These are phyloP conservation scores for Rhynchonycteris naso DNA, from an alignment of 2,797 vertebrate genomes.

Conservation along the genomic window DNA sequence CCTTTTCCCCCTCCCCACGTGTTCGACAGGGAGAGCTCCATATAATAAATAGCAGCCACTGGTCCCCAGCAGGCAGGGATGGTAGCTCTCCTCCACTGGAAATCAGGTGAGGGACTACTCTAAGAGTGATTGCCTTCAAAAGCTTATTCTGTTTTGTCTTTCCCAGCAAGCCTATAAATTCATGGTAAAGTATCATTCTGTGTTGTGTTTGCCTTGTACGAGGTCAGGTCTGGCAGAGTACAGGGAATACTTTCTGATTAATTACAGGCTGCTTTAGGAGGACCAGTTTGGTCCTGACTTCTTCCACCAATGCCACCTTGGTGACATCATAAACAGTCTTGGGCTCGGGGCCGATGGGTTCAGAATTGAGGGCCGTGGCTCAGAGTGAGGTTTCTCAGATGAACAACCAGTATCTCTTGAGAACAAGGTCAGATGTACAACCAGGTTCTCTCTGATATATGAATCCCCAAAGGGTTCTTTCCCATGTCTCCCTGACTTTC, in stretches of 20 bases:
- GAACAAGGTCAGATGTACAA: background rate
- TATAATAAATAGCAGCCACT: background rate
- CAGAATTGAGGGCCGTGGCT: background rate
- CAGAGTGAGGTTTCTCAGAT: background rate
- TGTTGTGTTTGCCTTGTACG: no score
- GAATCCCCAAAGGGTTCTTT: background rate
- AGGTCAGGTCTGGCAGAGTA: background rate
- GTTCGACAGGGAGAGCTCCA: background rate
- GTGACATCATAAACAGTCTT: background rate
- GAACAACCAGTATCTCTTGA: background rate
- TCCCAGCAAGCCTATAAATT: background rate
- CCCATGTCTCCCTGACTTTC: background rate
- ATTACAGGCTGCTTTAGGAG: background rate
- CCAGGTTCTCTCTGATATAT: rapidly evolving
- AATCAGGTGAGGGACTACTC: background rate
- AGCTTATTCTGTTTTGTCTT: background rate
- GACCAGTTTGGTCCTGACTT: background rate
- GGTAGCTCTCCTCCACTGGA: background rate
- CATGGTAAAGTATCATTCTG: background rate
- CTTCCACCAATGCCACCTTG: no score
- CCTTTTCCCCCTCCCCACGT: background rate
- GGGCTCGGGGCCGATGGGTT: background rate
- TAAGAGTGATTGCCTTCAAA: background rate
- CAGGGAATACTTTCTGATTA: no score
- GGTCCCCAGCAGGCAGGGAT: background rate